A percentile compares a stretch with the other conserved stretches of the same genome.
phyloP scores from a whole-genome alignment of 2,113 vertebrate genomes.

The Suricata suricatta region DNA sequence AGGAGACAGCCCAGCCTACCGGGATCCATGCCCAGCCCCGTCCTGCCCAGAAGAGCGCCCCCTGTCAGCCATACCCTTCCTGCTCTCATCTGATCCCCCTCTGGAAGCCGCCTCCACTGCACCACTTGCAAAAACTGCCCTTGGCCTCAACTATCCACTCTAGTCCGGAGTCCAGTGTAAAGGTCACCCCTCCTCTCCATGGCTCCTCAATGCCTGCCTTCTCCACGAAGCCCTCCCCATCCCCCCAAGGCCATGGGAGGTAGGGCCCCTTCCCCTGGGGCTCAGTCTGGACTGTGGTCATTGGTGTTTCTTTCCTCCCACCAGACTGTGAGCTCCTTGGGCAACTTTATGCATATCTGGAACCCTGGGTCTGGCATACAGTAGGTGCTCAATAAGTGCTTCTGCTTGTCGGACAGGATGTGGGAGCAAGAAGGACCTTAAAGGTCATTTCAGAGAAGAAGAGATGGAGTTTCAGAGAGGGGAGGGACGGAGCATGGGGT shows the following conservation, averaged over 20 bases:
- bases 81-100: not conserved
- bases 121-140: not conserved
- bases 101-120: rapidly evolving
- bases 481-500: no score
- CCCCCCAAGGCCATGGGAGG: not conserved
- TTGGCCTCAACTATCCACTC: not conserved
- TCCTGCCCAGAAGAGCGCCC: rapidly evolving
- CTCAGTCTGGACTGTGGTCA: not conserved
- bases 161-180: not conserved
- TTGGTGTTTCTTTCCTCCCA: not conserved
- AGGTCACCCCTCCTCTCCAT: no score
- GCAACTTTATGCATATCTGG: not conserved
- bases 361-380: not conserved
- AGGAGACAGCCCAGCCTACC: not conserved
- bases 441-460: not conserved
- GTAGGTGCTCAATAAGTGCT: not conserved
- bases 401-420: not conserved
- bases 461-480: not conserved
- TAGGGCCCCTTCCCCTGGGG: not conserved
- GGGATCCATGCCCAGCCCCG: not conserved
- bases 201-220: not conserved
- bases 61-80: not conserved
- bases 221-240: not conserved
- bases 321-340: not conserved
- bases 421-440: not conserved